phyloP scores from a whole-genome alignment of 2,797 vertebrate species.

The Atherinosoma microstoma region DNA sequence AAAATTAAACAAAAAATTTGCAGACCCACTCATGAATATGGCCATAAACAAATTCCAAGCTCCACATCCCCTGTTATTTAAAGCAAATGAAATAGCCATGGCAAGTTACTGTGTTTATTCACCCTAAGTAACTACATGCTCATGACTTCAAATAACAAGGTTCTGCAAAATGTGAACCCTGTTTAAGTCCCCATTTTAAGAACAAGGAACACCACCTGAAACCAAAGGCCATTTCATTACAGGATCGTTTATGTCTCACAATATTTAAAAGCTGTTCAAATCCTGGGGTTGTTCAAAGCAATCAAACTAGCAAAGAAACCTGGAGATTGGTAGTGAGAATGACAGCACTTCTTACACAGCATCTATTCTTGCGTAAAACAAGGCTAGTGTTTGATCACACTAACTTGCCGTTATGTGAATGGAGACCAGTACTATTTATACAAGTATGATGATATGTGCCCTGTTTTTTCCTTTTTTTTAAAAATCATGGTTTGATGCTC shows the following conservation, averaged over 20 bases:
- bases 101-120: conserved; percentile 40
- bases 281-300: conserved; percentile 53
- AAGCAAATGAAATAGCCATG: conserved; percentile 40
- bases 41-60: conserved; percentile 44
- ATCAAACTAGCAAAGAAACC: conserved; percentile 32
- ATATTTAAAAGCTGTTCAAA: conserved; percentile 50
- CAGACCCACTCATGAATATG: conserved; percentile 39
- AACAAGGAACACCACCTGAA: conserved; percentile 35
- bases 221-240: conserved; percentile 52
- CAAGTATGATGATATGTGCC: conserved; percentile 34
- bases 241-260: conserved; percentile 33
- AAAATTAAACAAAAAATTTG: conserved; percentile 42
- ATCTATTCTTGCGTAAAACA: conserved; percentile 41
- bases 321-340: conserved; percentile 20
- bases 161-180: conserved; percentile 45
- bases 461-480: conserved; percentile 26
- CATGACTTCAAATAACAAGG: conserved; percentile 36
- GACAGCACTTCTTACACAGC: conserved; percentile 49
- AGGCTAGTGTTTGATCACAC: conserved; percentile 30
- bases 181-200: conserved; percentile 50
- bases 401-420: conserved; percentile 23
- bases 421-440: conserved; percentile 26
- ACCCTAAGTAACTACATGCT: conserved; percentile 36
- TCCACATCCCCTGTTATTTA: conserved; percentile 41
- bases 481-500: conserved; percentile 66